Conservation (phyloP, 2,888 invertebrate species). For the Rhagium mordax region DNA sequence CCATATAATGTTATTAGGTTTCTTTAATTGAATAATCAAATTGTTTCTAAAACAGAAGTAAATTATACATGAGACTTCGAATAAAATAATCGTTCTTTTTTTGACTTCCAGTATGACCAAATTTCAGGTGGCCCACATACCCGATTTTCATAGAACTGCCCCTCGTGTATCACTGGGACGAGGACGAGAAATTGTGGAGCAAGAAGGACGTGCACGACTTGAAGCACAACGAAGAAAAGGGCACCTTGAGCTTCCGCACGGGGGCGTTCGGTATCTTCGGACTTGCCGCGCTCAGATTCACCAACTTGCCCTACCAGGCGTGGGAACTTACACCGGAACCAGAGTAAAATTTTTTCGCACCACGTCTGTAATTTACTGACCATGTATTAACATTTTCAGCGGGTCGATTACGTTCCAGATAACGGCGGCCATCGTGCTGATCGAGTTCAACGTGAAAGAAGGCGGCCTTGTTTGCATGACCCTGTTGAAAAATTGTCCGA, state of each 20-base stretch:
- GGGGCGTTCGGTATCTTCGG: constrained; percentile 80
- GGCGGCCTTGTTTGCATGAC: constrained; percentile 69
- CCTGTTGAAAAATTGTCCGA: constrained; percentile 77
- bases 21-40: too few relatives aligned
- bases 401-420: constrained; percentile 73
- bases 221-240: constrained; percentile 89
- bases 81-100: background rate
- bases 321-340: constrained; percentile 87
- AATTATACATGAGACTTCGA: background rate
- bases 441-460: constrained; percentile 72
- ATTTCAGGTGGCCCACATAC: constrained; percentile 63
- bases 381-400: constrained; percentile 63
- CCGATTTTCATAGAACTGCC: constrained; percentile 68
- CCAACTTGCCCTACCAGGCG: constrained; percentile 88
- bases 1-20: too few relatives aligned
- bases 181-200: constrained; percentile 60
- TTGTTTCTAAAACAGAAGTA: too few relatives aligned
- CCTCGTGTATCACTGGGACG: constrained; percentile 65
- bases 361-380: too few relatives aligned
- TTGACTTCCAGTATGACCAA: background rate
- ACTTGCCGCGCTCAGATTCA: constrained; percentile 81
- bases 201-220: constrained; percentile 63
- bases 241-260: constrained; percentile 83
- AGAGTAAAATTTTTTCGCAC: too few relatives aligned
- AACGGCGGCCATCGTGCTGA: constrained; percentile 73